Conservation (phyloP, 1,140 invertebrate genomes). For the Colletes gigas region DNA sequence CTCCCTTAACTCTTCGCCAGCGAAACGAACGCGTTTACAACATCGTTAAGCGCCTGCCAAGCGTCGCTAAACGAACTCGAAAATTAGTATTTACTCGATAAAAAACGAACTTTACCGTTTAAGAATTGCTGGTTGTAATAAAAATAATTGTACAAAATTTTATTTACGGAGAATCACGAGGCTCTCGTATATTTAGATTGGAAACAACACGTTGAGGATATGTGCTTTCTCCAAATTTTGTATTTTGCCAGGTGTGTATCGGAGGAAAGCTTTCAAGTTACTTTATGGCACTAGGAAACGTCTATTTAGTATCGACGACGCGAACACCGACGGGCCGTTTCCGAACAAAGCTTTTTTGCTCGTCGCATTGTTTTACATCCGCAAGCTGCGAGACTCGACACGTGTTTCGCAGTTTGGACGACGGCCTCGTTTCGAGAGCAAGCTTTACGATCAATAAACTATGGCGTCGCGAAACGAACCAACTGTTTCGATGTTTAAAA, state of each 20-base stretch:
- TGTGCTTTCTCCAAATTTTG: too few species aligned
- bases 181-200: too few species aligned
- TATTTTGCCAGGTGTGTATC: too few species aligned
- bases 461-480: neutral
- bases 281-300: neutral
- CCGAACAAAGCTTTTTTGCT: neutral
- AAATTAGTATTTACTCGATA: too few species aligned
- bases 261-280: conserved; percentile 8
- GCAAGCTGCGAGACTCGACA: neutral
- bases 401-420: conserved; percentile 12
- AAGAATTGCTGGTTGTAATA: too few species aligned
- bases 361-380: conserved; percentile 30
- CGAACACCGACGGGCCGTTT: neutral
- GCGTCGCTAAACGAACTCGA: too few species aligned
- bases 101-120: too few species aligned
- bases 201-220: too few species aligned
- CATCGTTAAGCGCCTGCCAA: neutral
- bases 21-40: neutral
- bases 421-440: neutral
- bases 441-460: conserved; percentile 30
- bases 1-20: neutral
- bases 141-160: too few species aligned
- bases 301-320: neutral
- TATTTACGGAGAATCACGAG: too few species aligned
- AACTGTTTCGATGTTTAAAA: neutral